These are phyloP conservation scores for Prorops nasuta DNA, from an alignment of 1,140 invertebrate genomes.

Conservation along the genomic window DNA sequence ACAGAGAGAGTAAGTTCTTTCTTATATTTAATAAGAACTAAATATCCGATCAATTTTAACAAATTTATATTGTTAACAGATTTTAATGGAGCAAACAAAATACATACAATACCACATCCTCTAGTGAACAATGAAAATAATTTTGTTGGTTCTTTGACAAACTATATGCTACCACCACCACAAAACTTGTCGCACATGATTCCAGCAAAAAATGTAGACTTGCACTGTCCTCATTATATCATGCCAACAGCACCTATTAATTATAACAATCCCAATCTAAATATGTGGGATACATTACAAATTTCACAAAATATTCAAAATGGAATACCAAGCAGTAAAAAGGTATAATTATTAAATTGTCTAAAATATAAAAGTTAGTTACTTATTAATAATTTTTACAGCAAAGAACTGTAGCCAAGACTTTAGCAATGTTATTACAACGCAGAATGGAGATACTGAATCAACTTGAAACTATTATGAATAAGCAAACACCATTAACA, in stretches of 20 bases:
- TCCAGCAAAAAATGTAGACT: constrained; percentile 40
- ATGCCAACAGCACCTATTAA: constrained; percentile 42
- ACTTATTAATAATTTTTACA: constrained; percentile 23
- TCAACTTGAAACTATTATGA: constrained; percentile 67
- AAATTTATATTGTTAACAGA: constrained; percentile 27
- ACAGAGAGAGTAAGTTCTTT: constrained; percentile 36
- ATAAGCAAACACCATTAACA: constrained; percentile 53
- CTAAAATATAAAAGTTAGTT: constrained; percentile 5
- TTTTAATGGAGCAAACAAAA: constrained; percentile 38
- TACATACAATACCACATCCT: constrained; percentile 36
- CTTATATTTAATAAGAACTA: background rate
- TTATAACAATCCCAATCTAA: constrained; percentile 40
- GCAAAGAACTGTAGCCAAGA: constrained; percentile 58
- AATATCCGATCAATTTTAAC: constrained; percentile 5
- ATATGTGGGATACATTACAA: constrained; percentile 47
- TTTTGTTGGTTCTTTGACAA: constrained; percentile 44
- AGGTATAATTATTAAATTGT: constrained; percentile 29
- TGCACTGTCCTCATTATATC: constrained; percentile 48
- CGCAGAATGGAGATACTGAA: constrained; percentile 67
- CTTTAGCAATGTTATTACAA: constrained; percentile 64
- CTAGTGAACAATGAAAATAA: constrained; percentile 43
- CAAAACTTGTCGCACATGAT: constrained; percentile 40
- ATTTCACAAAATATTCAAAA: constrained; percentile 37
- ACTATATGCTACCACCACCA: constrained; percentile 40
- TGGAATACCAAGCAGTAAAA: constrained; percentile 41